Evolutionary conservation across 2,797 vertebrate genomes (phyloP), one percentile per base, ranked within the genome.

Genomic region (Molossus molossus): DNA sequence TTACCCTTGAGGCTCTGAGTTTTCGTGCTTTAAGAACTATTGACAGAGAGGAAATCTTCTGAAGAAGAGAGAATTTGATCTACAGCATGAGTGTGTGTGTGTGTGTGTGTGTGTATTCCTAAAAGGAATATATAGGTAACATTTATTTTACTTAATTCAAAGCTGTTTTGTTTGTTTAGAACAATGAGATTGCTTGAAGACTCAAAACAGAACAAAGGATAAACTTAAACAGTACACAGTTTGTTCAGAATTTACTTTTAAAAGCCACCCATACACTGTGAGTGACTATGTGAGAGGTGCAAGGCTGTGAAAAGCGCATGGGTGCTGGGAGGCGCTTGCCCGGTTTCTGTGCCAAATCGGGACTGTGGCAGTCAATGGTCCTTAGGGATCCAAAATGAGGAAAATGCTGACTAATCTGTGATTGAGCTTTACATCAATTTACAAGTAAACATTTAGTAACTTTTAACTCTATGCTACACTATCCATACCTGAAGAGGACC

Each of bases 321-420:
- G 93, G 20, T 84, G 91, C 96, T 79, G 92, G 97, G 91, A 80
- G 91, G 29, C 73, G 23, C 75, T 94, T 76, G 76, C 21, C 25
- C 84, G n/a, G 40, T 81, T 90, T 88, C 29, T 62, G 86, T 89
- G 96, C 97, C 96, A 95, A 90, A 94, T 77, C 94, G 86, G 97
- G 97, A 97, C 97, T 98, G n/a, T 96, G 95, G 98, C 97, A 98
- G 96, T 98, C 97, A 98, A 87, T 90, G 87, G 96, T 97, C 97
- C 97, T 96, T 95, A 91, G 93, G 93, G 97, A 95, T 97, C 97
- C 97, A 96, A 98, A 98, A 98, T 96, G 96, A 94, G 92, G 96
- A 98, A 98, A 98, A 95, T 96, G 96, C 97, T 96, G 97, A 98
- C 95, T 97, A 98, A 98, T 96, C 86, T 96, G 94, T 97, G 98